Evolutionary conservation across 2,888 invertebrate genomes (phyloP), one percentile per base, ranked within the genome.

Genomic region (Cosmopolites sordidus): DNA sequence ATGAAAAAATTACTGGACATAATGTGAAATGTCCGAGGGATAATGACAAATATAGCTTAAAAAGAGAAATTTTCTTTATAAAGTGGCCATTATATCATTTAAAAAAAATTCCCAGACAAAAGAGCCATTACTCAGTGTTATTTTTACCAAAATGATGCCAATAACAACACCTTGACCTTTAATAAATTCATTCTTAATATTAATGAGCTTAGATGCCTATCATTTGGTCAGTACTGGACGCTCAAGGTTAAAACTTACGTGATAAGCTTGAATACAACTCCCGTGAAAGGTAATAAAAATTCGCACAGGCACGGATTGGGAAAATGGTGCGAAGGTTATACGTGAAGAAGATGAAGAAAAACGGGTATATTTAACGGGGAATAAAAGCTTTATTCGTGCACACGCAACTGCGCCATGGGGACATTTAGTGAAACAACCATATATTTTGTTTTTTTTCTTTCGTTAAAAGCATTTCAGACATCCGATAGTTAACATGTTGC

Each of bases 161-260:
- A 33, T 33, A 33, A 15, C 22, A 15, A 38, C 15, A 9, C 52
- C 52, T 47, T 53, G 49, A 49, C 56, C 52, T 56, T 52, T 49
- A 45, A 51, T 48, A 50, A 50, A 37, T 51, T 43, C 15, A 30
- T 16, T 37, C 18, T 47, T 33, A 56, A 56, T 51, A 41, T 48
- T 52, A 53, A 53, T 49, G 49, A 33, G 12, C 22, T 8, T 4
- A 56, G 56, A 56, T 48, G 51, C 37, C 51, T 56, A 56, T 56
- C 56, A 45, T 33, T 51, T 45, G 15, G 41, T 22, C 44, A 39
- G 51, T 43, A 40, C 16, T 41, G 18, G 51, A 51, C 51, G 17
- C 9, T 12, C 62, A 62, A 62, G 61, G 62, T 42, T 48, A 39
- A 41, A 46, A 38, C 33, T 54, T 45, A 52, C 61, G 62, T 62